Evolutionary conservation across 64 coral and sea anemone species (phyloP).

Genomic region (Montipora efflorescens): DNA sequence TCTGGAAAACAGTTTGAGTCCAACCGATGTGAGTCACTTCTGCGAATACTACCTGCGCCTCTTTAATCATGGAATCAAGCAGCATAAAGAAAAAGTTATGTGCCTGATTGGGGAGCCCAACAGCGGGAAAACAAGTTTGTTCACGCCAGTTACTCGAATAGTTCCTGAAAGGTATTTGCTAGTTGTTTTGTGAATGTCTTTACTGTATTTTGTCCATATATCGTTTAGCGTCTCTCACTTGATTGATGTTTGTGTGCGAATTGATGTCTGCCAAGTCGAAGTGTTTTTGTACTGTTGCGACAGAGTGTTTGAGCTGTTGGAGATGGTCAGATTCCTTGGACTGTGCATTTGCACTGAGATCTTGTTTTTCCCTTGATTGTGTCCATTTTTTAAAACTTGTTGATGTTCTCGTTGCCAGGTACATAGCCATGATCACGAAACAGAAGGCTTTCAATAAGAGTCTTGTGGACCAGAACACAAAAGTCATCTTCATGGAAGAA

Average conservation of each 20-base stretch:
- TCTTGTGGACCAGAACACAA: neutral
- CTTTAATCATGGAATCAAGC: neutral
- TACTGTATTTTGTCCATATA: neutral
- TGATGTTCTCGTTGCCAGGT: neutral
- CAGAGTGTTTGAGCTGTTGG: too few species aligned
- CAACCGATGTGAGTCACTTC: too few species aligned
- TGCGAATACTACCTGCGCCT: constrained; percentile 14
- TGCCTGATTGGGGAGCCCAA: neutral
- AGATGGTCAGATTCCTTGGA: too few species aligned
- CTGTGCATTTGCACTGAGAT: too few species aligned
- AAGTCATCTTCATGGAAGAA: neutral
- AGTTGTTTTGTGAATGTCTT: neutral
- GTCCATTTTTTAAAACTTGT: neutral
- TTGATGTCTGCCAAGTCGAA: too few species aligned
- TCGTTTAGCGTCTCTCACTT: too few species aligned
- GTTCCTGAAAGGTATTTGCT: neutral
- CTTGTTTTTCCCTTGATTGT: too few species aligned
- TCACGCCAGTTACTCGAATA: neutral
- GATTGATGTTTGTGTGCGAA: too few species aligned
- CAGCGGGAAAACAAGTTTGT: neutral
- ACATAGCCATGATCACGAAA: constrained; percentile 9
- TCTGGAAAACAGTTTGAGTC: too few species aligned
- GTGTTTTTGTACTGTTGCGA: too few species aligned
- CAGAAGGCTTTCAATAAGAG: constrained; percentile 3
- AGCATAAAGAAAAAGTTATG: constrained; percentile 1